Evolutionary conservation across 2,113 vertebrate genomes (phyloP), one percentile per base, ranked within the genome.

Genomic region (Pavo muticus): DNA sequence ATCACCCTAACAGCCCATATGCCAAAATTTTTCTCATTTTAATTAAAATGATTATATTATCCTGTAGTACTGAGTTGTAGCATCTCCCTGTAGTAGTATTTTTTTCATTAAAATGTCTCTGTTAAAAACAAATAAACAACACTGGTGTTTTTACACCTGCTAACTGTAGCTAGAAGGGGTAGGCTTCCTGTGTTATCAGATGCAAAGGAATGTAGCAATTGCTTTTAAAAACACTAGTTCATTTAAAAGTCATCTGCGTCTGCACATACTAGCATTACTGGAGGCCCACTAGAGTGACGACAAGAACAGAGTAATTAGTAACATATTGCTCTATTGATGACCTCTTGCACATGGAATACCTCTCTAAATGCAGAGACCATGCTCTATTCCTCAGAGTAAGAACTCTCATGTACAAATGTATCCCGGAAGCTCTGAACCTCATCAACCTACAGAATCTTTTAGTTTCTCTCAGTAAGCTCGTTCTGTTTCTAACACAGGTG

Each of bases 281-380:
- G 47, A 87, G 47, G 19, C 17, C 42, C 32, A 47, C 19, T 6
- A 44, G 37, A 10, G 2, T 3, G 4, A 89, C 50, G 48, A 65
- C 17, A 82, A 17, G 32, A 85, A 24, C 14, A 48, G 27, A 87
- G 25, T 4, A 50, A 3, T 52, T 72, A 61, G 40, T 47, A 48
- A 47, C 6, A 0, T 63, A 4, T 35, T 17, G 32, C 11, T 25
- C 15, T 72, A 0, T 27, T 78, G 48, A 48, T 1, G 1, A 21
- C 14, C 15, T 81, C 52, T 63, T 5, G 20, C 20, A 10, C 3
- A 1, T 1, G 1, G 52, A 78, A 78, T 19, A 29, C 40, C 18
- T 37, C 16, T 14, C 14, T 61, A n/a, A 73, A 42, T 57, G n/a
- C 40, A 32, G n/a, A 10, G 7, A 88, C 5, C 16, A 76, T 40